These are phyloP conservation scores for Eira barbara DNA, from an alignment of 2,113 vertebrate genomes.

Conservation along the genomic window DNA sequence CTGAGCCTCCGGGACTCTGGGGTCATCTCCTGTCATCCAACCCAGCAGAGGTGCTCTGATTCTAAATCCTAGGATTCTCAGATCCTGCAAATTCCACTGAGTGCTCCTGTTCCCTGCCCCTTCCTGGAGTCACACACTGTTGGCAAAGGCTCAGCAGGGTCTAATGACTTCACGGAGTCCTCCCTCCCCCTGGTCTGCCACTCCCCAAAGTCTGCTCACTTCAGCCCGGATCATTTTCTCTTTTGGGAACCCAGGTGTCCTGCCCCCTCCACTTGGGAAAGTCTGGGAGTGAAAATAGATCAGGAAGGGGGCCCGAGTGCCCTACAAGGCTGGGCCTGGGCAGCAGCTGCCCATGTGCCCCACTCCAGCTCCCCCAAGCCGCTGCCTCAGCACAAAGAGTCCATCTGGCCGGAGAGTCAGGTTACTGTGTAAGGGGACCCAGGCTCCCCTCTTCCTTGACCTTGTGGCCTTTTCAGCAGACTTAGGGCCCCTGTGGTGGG, in stretches of 20 bases:
- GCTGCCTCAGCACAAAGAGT: constrained; percentile 72
- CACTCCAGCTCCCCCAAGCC: background rate
- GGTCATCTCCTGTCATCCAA: constrained; percentile 23
- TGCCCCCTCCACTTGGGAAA: constrained; percentile 17
- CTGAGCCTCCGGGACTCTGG: background rate
- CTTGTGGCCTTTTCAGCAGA: constrained; percentile 59
- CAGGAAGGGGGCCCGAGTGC: background rate
- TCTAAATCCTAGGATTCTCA: constrained; percentile 13
- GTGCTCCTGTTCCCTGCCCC: background rate
- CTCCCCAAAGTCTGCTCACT: background rate
- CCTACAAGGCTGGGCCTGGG: constrained; percentile 45
- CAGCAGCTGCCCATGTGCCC: constrained; percentile 40
- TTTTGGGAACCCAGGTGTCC: constrained; percentile 44
- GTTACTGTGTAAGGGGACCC: constrained; percentile 63
- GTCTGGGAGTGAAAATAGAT: constrained; percentile 53
- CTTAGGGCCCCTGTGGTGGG: background rate
- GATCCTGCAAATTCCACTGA: background rate
- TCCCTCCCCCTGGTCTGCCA: background rate
- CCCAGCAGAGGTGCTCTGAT: background rate
- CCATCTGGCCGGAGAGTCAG: constrained; percentile 67
- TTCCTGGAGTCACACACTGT: background rate
- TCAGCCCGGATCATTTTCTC: constrained; percentile 25
- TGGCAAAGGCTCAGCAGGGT: background rate
- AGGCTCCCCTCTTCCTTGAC: constrained; percentile 24
- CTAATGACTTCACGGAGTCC: background rate